These are phyloP conservation scores for Pipistrellus pipistrellus DNA, from an alignment of 2,797 vertebrate genomes.

Conservation along the genomic window DNA sequence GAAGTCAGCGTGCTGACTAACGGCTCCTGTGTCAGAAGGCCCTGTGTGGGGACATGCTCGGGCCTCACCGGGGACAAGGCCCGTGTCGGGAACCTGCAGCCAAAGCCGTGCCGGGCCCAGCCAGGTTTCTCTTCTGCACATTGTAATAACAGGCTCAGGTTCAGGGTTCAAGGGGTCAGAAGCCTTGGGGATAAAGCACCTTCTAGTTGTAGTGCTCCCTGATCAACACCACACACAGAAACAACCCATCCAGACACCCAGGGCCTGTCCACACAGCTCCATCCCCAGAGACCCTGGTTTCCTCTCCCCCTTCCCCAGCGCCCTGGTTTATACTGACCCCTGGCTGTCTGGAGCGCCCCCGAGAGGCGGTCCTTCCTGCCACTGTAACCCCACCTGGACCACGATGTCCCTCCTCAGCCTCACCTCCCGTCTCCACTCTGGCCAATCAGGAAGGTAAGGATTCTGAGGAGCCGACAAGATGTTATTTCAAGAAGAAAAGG, in stretches of 20 bases:
- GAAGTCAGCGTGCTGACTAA: not conserved
- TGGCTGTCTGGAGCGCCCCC: not conserved
- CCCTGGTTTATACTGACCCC: not conserved
- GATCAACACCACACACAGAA: not conserved
- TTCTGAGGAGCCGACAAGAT: not conserved
- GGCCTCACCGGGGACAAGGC: not conserved
- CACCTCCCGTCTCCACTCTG: not conserved
- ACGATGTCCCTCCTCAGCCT: not conserved
- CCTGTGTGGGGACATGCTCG: not conserved
- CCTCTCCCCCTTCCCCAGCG: too few species aligned
- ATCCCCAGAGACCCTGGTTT: not conserved
- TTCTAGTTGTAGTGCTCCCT: not conserved
- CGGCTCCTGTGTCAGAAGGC: fast-evolving
- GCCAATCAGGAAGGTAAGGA: not conserved
- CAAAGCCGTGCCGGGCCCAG: not conserved
- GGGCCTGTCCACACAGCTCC: not conserved
- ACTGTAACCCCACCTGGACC: not conserved
- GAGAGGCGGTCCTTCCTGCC: fast-evolving
- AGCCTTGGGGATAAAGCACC: not conserved
- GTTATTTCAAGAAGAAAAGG: not conserved
- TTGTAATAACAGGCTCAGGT: not conserved
- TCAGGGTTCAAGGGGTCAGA: not conserved
- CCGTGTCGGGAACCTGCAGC: not conserved
- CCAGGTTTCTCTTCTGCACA: not conserved
- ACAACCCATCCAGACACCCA: not conserved